A percentile compares a stretch with the other conserved stretches of the same genome.
These are phyloP conservation scores for Euleptes europaea DNA, from an alignment of 2,113 vertebrate genomes.

Conservation along the genomic window DNA sequence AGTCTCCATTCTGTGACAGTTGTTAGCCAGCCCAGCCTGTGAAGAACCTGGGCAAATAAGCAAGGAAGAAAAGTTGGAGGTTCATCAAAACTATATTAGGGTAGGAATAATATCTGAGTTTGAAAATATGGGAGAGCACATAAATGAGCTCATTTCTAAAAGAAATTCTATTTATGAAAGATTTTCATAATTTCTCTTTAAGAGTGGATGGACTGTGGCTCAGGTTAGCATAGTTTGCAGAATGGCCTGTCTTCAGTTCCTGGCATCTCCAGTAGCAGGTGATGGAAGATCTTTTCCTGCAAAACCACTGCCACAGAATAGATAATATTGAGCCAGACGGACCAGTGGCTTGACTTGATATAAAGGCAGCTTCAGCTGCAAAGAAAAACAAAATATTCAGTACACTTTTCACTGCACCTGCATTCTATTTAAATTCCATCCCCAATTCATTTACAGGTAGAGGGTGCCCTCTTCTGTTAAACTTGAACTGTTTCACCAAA, in stretches of 20 bases:
- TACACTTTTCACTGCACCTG: background rate
- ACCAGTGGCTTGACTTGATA: no score
- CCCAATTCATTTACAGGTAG: background rate
- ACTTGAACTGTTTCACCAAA: background rate
- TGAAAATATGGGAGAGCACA: background rate
- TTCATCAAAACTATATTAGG: background rate
- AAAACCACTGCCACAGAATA: no score
- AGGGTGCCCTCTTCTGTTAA: constrained; percentile 56
- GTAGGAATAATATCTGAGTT: background rate
- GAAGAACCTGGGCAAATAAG: background rate
- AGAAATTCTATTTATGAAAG: background rate
- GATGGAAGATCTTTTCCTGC: no score
- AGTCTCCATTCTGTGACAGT: background rate
- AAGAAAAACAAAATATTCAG: background rate
- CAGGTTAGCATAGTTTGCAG: no score
- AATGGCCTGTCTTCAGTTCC: no score
- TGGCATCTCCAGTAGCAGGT: no score
- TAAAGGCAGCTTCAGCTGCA: no score
- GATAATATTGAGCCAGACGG: no score
- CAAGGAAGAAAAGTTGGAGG: background rate
- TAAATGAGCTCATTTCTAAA: background rate
- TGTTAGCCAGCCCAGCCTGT: background rate
- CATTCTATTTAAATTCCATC: background rate
- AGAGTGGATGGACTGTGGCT: no score
- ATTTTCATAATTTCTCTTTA: background rate